phyloP scores from a whole-genome alignment of 1,140 invertebrate species.

The Campodea augens region DNA sequence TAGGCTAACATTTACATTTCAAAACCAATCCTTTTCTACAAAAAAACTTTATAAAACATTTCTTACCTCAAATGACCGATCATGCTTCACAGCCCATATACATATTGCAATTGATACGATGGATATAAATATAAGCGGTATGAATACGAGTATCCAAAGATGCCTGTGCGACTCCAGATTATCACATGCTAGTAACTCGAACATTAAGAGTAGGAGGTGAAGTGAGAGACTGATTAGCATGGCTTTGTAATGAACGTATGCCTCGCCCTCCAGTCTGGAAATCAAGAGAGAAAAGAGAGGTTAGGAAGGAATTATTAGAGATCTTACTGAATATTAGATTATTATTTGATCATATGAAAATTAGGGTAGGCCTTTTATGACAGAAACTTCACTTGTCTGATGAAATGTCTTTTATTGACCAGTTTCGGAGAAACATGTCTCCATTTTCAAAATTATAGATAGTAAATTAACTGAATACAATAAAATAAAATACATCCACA shows the following conservation, averaged over 20 bases:
- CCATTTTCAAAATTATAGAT: too few relatives aligned
- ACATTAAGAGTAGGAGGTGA: slow-evolving; percentile 86
- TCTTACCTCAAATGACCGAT: slow-evolving; percentile 79
- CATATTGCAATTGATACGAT: slow-evolving; percentile 89
- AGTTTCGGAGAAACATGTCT: too few relatives aligned
- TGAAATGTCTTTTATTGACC: too few relatives aligned
- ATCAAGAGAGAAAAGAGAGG: slow-evolving; percentile 6
- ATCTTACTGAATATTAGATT: slow-evolving; percentile 6
- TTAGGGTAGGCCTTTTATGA: too few relatives aligned
- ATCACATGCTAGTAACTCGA: slow-evolving; percentile 87
- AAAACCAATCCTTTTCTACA: too few relatives aligned
- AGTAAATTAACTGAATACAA: too few relatives aligned
- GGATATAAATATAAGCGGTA: slow-evolving; percentile 88
- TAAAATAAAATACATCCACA: too few relatives aligned
- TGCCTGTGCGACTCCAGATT: slow-evolving; percentile 77
- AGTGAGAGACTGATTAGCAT: slow-evolving; percentile 88
- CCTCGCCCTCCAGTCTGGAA: slow-evolving; percentile 75
- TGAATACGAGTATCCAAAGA: slow-evolving; percentile 88
- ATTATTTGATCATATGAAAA: too few relatives aligned
- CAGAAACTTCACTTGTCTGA: too few relatives aligned
- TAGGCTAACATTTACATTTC: too few relatives aligned
- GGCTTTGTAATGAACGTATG: slow-evolving; percentile 90
- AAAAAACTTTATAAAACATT: neutral
- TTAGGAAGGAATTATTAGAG: slow-evolving; percentile 6
- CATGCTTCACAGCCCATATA: slow-evolving; percentile 95